Conservation (phyloP, 2,113 vertebrate genomes). For the Festucalex cinctus region DNA sequence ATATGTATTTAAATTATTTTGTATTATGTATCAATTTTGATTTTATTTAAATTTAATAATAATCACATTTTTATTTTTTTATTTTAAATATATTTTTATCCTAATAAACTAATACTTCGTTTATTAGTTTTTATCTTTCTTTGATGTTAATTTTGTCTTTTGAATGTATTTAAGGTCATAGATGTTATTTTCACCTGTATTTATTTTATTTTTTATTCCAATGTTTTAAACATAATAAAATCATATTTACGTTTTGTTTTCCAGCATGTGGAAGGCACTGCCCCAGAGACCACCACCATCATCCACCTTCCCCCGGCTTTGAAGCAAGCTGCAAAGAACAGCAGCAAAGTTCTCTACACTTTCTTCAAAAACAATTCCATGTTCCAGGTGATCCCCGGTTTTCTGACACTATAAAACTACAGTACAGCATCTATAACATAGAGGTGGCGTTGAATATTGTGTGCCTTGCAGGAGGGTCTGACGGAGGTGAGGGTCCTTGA, state of each 20-base stretch:
- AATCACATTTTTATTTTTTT: not conserved
- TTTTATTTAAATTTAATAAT: not conserved
- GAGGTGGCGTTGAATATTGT: not conserved
- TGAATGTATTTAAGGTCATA: not conserved
- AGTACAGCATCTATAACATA: not conserved
- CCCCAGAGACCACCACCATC: not conserved
- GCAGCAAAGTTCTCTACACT: conserved; percentile 51
- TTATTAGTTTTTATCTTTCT: not conserved
- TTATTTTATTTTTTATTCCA: not conserved
- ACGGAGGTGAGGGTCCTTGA: conserved; percentile 19
- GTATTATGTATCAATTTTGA: too few species aligned
- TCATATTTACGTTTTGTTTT: not conserved
- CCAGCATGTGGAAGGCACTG: conserved; percentile 9
- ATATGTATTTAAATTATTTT: not conserved
- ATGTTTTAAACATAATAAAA: not conserved
- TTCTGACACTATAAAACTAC: not conserved
- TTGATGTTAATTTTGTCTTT: not conserved
- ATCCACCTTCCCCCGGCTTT: conserved; percentile 56
- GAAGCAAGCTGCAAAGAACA: conserved; percentile 16
- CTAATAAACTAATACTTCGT: too few species aligned
- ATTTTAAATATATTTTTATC: not conserved
- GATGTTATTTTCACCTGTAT: not conserved
- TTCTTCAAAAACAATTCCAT: conserved; percentile 48
- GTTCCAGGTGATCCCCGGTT: conserved; percentile 54
- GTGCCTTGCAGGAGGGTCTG: conserved; percentile 21